Evolutionary conservation across 2,113 vertebrate species (phyloP), one percentile per base, ranked within the genome.

Genomic region (Sander vitreus): DNA sequence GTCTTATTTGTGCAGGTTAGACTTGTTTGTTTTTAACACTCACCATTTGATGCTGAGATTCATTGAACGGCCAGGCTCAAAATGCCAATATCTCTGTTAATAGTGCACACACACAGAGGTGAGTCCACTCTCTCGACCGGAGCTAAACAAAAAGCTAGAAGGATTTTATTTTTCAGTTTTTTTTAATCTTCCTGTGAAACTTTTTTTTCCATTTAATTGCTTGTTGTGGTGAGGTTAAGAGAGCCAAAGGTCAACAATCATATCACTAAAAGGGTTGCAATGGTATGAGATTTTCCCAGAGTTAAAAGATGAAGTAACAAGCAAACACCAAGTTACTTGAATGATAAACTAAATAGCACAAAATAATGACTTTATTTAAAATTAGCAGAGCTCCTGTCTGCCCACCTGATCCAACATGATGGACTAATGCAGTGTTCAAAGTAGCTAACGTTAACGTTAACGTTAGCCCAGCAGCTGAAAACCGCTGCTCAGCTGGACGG

Each of bases 41-140:
- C 54, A 70, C 71, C 58, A 68, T 78, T 60, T 76, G 76, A 83
- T 80, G 76, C 84, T 87, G 89, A 83, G 90, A 90, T 72, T 75
- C 76, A 91, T 84, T 76, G 71, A 93, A 74, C 51, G 15, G 48
- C 43, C 4, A 0, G n/a, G 65, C 76, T 83, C 76, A 76, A 90
- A 90, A 88, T 19, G 60, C 81, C 86, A 86, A 93, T 88, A 91
- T 74, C 71, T 60, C 82, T 45, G 55, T 79, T 88, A 76, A 90
- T 85, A 73, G 63, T 25, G 2, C 43, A 63, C 16, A 14, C 79
- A 64, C 58, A 55, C 79, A 82, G 53, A 89, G 84, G 84, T 81
- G 69, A 89, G 78, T 55, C 73, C 67, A 45, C 75, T 83, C 66
- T 74, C 60, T 68, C 30, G 12, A 80, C 47, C n/a, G 57, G 70